phyloP scores from a whole-genome alignment of 2,797 vertebrate genomes.

The Hafferia zeledoni region DNA sequence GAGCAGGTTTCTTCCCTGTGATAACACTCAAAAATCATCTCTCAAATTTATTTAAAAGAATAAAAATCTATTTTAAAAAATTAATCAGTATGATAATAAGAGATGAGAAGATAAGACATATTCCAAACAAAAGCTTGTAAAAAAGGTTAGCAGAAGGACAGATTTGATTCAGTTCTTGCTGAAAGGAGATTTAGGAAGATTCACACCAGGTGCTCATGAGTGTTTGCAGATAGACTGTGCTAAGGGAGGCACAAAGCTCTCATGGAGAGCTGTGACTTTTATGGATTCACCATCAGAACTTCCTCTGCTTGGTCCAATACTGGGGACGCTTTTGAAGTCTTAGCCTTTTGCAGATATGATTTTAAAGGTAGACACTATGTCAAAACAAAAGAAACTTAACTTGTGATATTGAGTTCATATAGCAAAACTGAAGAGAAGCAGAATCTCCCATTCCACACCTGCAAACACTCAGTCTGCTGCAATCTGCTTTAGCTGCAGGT shows the following conservation, averaged over 20 bases:
- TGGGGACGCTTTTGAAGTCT: not conserved
- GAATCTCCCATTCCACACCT: not conserved
- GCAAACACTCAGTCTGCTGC: not conserved
- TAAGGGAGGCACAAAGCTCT: not conserved
- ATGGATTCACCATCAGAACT: not conserved
- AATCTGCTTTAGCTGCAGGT: constrained; percentile 21
- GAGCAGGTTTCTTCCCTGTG: not conserved
- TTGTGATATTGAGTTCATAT: not conserved
- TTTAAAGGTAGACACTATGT: not conserved
- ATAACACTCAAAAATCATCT: not conserved
- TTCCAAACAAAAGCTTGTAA: not conserved
- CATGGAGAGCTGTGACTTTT: not conserved
- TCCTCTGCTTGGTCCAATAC: not conserved
- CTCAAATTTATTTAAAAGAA: not conserved
- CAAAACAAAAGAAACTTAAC: not conserved
- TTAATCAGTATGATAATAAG: not conserved
- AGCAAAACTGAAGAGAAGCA: not conserved
- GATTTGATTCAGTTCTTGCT: not conserved
- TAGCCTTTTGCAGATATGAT: not conserved
- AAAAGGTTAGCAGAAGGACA: not conserved
- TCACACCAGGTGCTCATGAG: not conserved
- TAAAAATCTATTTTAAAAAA: not conserved
- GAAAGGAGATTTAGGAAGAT: not conserved
- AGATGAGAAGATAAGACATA: not conserved
- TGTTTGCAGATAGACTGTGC: not conserved